Percentiles rank a stretch among this genome's conserved stretches.
Conservation (phyloP, 2,888 invertebrate genomes). For the Bellardia bayeri region DNA sequence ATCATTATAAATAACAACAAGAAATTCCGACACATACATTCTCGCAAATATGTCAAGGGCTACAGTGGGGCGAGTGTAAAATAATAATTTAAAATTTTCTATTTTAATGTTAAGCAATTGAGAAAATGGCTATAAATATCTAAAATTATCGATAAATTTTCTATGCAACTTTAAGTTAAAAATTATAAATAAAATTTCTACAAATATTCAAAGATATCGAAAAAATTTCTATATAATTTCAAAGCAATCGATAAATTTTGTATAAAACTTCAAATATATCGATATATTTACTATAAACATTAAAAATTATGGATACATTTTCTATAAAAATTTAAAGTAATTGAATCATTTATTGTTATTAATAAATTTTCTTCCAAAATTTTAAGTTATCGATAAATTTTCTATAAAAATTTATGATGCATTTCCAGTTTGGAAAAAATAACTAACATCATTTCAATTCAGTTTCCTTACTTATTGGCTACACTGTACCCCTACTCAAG, state of each 20-base stretch:
- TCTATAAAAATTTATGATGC: not conserved
- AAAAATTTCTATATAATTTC: not conserved
- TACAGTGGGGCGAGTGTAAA: conserved; percentile 12
- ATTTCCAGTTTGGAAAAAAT: too few relatives aligned
- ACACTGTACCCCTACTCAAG: conserved; percentile 25
- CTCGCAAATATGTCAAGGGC: conserved; percentile 15
- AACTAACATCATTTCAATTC: not conserved
- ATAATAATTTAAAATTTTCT: too few relatives aligned
- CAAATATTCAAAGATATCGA: not conserved
- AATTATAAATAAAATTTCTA: not conserved
- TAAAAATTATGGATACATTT: not conserved
- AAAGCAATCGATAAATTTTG: not conserved
- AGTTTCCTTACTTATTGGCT: not conserved
- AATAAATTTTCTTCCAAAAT: too few relatives aligned
- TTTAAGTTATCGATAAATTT: not conserved
- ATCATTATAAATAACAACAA: conserved; percentile 36
- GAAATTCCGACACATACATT: conserved; percentile 19
- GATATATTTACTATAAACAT: not conserved
- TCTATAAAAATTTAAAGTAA: not conserved
- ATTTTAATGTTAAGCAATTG: too few relatives aligned
- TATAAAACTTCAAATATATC: not conserved
- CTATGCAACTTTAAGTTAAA: not conserved
- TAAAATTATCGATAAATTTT: not conserved
- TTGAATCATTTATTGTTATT: too few relatives aligned
- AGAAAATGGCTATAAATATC: not conserved